Conservation (phyloP, 2,888 invertebrate species). For the Tachina lurida region DNA sequence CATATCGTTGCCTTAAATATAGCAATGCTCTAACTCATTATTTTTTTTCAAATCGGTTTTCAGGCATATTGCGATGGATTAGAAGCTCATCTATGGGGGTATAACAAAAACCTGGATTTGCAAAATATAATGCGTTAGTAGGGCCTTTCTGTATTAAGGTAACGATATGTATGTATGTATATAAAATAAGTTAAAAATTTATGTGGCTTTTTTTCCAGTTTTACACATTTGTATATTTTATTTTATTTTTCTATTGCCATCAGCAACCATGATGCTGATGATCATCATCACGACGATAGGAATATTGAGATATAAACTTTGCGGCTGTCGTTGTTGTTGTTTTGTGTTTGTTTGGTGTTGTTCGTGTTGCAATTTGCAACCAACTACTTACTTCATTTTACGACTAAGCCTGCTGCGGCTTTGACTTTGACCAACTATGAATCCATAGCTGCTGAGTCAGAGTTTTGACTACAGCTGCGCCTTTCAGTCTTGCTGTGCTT, state of each 20-base stretch:
- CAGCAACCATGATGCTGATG: constrained; percentile 49
- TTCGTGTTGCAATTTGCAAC: constrained; percentile 27
- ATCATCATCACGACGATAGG: constrained; percentile 44
- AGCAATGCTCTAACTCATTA: too few species aligned
- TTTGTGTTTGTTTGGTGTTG: too few species aligned
- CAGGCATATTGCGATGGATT: too few species aligned
- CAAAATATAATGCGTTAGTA: too few species aligned
- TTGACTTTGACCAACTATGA: constrained; percentile 54
- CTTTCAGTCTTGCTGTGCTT: constrained; percentile 55
- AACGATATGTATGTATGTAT: background rate
- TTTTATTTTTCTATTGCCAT: constrained; percentile 32
- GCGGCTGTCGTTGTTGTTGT: constrained; percentile 36
- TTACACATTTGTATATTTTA: constrained; percentile 9
- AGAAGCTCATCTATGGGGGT: too few species aligned
- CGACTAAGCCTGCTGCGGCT: constrained; percentile 37
- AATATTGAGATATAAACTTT: constrained; percentile 42
- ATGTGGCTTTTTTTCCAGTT: constrained; percentile 24
- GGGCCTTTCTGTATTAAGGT: too few species aligned
- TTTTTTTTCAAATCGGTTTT: too few species aligned
- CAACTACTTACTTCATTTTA: constrained; percentile 23
- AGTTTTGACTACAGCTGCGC: constrained; percentile 29
- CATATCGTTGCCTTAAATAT: too few species aligned
- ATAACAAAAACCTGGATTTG: too few species aligned
- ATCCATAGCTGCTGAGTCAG: constrained; percentile 35
- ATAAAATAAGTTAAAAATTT: constrained; percentile 43